These are phyloP conservation scores for Catamblyrhynchus diadema DNA, from an alignment of 2,797 vertebrate species.

Conservation along the genomic window DNA sequence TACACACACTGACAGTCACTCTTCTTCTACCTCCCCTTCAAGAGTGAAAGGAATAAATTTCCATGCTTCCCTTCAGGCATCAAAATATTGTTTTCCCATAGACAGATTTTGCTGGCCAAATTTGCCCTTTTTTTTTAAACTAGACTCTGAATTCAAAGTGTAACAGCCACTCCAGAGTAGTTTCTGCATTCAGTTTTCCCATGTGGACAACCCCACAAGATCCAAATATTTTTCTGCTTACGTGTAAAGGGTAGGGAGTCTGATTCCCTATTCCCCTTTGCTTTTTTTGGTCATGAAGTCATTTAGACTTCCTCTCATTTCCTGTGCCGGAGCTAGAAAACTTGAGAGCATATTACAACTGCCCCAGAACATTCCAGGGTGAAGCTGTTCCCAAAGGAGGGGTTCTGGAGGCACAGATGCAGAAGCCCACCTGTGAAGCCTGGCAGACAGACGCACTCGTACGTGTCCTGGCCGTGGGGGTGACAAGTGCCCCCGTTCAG, in stretches of 20 bases:
- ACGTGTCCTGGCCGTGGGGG: slow-evolving; percentile 79
- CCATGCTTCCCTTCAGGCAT: neutral
- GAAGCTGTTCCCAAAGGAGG: neutral
- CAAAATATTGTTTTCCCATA: neutral
- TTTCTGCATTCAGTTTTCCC: slow-evolving; percentile 11
- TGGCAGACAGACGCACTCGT: slow-evolving; percentile 81
- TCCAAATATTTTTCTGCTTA: slow-evolving; percentile 26
- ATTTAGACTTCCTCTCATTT: slow-evolving; percentile 10
- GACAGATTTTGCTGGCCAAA: neutral
- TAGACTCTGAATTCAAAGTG: neutral
- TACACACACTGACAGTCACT: neutral
- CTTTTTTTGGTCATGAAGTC: slow-evolving; percentile 47
- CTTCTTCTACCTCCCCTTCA: neutral
- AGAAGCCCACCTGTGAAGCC: slow-evolving; percentile 87
- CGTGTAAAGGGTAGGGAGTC: neutral
- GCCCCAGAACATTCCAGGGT: neutral
- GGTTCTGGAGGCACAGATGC: neutral
- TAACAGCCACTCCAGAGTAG: neutral
- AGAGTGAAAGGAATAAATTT: neutral
- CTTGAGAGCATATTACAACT: neutral
- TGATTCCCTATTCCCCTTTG: neutral
- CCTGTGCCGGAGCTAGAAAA: neutral
- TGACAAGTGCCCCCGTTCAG: slow-evolving; percentile 83
- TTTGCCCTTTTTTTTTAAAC: neutral
- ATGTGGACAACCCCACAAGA: neutral